Evolutionary conservation across 2,797 vertebrate species (phyloP).

Genomic region (Austrolebias charrua): DNA sequence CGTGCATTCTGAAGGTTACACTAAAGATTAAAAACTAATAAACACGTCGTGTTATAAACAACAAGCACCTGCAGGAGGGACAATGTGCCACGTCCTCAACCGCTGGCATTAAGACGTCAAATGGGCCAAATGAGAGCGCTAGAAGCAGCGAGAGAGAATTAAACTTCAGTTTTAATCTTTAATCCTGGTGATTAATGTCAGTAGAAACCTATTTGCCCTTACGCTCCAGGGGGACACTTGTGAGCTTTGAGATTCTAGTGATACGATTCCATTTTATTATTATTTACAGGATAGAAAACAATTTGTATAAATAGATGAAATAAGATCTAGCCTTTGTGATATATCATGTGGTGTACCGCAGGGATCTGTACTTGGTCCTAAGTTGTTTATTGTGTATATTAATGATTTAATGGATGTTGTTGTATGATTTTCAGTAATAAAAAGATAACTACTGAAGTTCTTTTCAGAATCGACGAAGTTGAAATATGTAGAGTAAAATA

Average conservation of each 20-base stretch:
- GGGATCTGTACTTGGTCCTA: no score
- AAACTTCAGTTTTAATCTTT: constrained; percentile 72
- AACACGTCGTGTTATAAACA: constrained; percentile 22
- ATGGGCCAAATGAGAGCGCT: constrained; percentile 21
- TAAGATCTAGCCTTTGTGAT: no score
- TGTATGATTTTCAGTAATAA: no score
- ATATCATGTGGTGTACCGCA: no score
- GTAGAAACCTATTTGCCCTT: constrained; percentile 60
- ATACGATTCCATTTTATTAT: constrained; percentile 48
- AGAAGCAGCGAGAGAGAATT: constrained; percentile 50
- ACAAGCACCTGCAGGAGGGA: constrained; percentile 45
- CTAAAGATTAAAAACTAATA: constrained; percentile 28
- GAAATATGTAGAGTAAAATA: no score
- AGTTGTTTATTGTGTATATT: no score
- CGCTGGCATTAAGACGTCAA: constrained; percentile 22
- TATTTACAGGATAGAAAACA: constrained; percentile 39
- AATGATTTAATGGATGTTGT: no score
- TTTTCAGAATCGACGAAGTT: no score
- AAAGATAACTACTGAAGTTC: no score
- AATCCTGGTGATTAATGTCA: constrained; percentile 72
- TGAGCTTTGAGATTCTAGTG: constrained; percentile 40
- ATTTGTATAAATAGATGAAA: no score
- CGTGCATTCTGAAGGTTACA: background rate
- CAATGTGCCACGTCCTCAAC: background rate
- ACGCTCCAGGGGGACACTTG: constrained; percentile 62